phyloP scores from a whole-genome alignment of 2,113 vertebrate genomes.

The Rissa tridactyla region DNA sequence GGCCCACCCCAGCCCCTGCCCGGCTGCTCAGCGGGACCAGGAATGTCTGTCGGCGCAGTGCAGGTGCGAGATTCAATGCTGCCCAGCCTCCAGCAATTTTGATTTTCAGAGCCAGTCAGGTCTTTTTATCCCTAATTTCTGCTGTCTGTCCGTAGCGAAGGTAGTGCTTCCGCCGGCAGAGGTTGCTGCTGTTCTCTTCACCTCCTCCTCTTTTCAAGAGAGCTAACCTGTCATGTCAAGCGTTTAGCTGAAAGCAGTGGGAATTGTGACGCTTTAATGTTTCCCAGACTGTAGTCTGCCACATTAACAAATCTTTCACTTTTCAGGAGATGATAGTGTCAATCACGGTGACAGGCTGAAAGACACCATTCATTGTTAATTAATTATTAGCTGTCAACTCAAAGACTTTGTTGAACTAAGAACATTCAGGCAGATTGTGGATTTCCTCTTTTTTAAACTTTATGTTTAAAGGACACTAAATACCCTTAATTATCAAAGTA shows the following conservation, averaged over 20 bases:
- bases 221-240: slow-evolving; percentile 66
- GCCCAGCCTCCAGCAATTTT: background rate
- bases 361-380: slow-evolving; percentile 76
- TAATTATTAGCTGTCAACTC: slow-evolving; percentile 79
- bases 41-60: accelerated
- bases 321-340: slow-evolving; percentile 71
- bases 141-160: background rate
- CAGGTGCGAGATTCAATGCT: accelerated
- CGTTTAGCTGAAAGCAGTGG: slow-evolving; percentile 60
- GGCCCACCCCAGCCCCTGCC: background rate
- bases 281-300: slow-evolving; percentile 72
- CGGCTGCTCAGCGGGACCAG: background rate
- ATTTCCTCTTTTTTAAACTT: slow-evolving; percentile 69
- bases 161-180: background rate
- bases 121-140: background rate
- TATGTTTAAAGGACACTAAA: slow-evolving; percentile 70
- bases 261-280: slow-evolving; percentile 70
- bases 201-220: background rate
- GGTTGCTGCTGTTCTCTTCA: slow-evolving; percentile 37
- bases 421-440: slow-evolving; percentile 63
- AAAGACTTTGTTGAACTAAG: slow-evolving; percentile 67
- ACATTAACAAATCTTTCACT: slow-evolving; percentile 71
- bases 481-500: slow-evolving; percentile 70
- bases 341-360: slow-evolving; percentile 70
- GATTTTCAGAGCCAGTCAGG: background rate